Evolutionary conservation across 2,888 invertebrate species (phyloP).

Genomic region (Phragmatobia fuliginosa): DNA sequence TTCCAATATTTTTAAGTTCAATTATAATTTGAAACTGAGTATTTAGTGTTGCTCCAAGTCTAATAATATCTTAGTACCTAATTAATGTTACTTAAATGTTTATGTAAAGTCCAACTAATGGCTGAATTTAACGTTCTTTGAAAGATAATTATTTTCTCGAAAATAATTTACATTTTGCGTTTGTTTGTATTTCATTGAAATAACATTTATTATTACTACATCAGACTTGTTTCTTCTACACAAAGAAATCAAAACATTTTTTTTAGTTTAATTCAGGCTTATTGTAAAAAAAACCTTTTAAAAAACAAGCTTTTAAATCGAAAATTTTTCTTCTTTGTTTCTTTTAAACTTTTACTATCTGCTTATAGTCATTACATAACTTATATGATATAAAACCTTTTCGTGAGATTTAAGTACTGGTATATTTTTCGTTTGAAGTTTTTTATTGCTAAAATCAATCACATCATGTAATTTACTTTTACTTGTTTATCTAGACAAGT

Average conservation of each 20-base stretch:
- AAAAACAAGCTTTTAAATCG: too few relatives aligned
- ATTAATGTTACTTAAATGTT: constrained; percentile 42
- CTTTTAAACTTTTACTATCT: too few relatives aligned
- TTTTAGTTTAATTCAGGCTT: too few relatives aligned
- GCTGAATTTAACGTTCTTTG: constrained; percentile 28
- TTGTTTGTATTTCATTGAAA: not conserved
- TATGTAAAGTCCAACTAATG: constrained; percentile 26
- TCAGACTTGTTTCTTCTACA: not conserved
- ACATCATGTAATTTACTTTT: too few relatives aligned
- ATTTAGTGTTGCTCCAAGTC: constrained; percentile 9
- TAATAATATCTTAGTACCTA: constrained; percentile 26
- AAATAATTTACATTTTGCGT: constrained; percentile 21
- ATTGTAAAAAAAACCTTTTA: too few relatives aligned
- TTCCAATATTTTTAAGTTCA: constrained; percentile 42
- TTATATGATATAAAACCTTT: too few relatives aligned
- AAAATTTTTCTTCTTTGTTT: too few relatives aligned
- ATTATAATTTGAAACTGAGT: constrained; percentile 37
- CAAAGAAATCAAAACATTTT: not conserved
- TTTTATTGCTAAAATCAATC: too few relatives aligned
- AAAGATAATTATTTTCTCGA: constrained; percentile 15
- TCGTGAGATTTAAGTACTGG: too few relatives aligned
- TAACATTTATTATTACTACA: not conserved
- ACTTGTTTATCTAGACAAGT: too few relatives aligned
- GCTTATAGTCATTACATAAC: too few relatives aligned
- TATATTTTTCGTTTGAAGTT: too few relatives aligned